Conservation (phyloP, 2,113 vertebrate genomes). For the Falco punctatus region DNA sequence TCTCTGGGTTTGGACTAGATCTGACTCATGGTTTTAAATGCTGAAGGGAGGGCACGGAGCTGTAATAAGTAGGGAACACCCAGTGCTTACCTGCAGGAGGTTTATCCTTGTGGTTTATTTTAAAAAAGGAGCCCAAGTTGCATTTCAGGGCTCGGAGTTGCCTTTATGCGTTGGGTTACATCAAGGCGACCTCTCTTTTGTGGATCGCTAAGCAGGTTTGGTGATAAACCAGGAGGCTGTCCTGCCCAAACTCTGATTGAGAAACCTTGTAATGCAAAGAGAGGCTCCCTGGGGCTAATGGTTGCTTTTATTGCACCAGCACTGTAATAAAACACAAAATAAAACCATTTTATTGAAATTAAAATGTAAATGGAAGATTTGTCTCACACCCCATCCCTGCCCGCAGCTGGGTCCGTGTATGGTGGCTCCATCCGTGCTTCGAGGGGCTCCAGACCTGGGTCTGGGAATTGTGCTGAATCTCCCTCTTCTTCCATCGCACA, state of each 20-base stretch:
- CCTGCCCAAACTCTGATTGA: neutral
- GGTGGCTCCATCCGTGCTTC: accelerated
- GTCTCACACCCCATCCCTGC: neutral
- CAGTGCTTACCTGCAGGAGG: slow-evolving; percentile 21
- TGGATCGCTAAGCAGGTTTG: neutral
- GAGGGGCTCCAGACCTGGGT: accelerated
- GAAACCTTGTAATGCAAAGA: neutral
- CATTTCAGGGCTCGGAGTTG: neutral
- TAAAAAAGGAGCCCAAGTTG: neutral
- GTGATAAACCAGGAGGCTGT: neutral
- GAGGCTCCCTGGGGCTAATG: slow-evolving; percentile 4
- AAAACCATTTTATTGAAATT: slow-evolving; percentile 37
- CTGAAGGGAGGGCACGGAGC: neutral
- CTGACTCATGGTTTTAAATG: neutral
- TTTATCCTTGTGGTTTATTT: neutral
- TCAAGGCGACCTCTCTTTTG: neutral
- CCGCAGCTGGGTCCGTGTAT: neutral
- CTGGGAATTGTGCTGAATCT: neutral
- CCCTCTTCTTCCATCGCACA: neutral
- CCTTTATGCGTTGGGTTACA: neutral
- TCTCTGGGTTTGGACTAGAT: neutral
- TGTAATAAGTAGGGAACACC: neutral
- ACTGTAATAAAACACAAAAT: slow-evolving; percentile 30
- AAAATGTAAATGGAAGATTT: slow-evolving; percentile 6
- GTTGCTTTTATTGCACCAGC: slow-evolving; percentile 16